Evolutionary conservation across 2,113 vertebrate species (phyloP).

Genomic region (Daboia siamensis): DNA sequence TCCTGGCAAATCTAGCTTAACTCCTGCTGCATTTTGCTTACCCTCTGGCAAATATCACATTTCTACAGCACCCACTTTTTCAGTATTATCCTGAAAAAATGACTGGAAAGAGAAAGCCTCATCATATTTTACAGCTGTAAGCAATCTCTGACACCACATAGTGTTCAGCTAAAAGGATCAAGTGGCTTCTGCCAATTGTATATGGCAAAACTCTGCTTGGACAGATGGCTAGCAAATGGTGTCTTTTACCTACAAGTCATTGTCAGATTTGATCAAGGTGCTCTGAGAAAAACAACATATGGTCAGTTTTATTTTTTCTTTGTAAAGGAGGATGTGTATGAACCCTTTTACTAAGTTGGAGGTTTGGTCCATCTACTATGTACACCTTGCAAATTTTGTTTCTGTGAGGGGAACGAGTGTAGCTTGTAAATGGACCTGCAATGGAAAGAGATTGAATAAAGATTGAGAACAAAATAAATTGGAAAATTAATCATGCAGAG

Average conservation of each 20-base stretch:
- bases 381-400: not conserved
- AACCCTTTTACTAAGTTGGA: not conserved
- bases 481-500: not conserved
- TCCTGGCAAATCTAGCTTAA: not conserved
- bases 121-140: not conserved
- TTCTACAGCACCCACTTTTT: not conserved
- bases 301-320: not conserved
- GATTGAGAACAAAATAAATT: not conserved
- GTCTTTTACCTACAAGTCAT: not conserved
- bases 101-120: not conserved
- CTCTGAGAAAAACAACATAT: not conserved
- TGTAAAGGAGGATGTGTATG: not conserved
- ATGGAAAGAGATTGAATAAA: not conserved
- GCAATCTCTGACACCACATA: not conserved
- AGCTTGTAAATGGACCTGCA: not conserved
- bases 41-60: not conserved
- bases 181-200: not conserved
- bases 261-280: not conserved
- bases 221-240: not conserved
- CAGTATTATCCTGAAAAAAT: not conserved
- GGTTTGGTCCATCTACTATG: not conserved
- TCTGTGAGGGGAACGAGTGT: not conserved
- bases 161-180: not conserved
- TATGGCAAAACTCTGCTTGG: not conserved
- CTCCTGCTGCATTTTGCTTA: not conserved